These are phyloP conservation scores for Trinectes maculatus DNA, from an alignment of 2,113 vertebrate species.

Conservation along the genomic window DNA sequence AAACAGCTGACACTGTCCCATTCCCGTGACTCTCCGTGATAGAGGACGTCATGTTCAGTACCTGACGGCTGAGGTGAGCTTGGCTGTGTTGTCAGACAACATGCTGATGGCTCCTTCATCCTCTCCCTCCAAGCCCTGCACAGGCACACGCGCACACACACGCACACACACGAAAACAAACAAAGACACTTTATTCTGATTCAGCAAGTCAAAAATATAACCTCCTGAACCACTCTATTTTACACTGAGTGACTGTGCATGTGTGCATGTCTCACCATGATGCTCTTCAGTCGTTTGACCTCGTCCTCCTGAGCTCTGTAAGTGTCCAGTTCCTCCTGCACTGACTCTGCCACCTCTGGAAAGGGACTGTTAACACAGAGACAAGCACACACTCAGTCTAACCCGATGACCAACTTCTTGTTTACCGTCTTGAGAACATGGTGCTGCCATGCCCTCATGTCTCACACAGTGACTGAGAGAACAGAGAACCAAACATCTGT, in stretches of 20 bases:
- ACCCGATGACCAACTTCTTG: not conserved
- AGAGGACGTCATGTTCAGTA: constrained; percentile 46
- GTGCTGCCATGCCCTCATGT: too few relatives aligned
- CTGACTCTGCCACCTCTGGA: constrained; percentile 96
- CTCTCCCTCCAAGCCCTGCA: constrained; percentile 95
- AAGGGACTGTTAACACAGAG: constrained; percentile 86
- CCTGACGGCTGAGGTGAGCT: constrained; percentile 98
- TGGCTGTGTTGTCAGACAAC: constrained; percentile 98
- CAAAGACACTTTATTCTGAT: too few relatives aligned
- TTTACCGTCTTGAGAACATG: not conserved
- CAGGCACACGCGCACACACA: constrained; percentile 8
- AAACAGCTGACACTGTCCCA: too few relatives aligned
- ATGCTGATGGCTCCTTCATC: constrained; percentile 99
- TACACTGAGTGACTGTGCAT: constrained; percentile 3
- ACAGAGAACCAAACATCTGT: too few relatives aligned
- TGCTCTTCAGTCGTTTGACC: constrained; percentile 96
- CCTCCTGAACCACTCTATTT: too few relatives aligned
- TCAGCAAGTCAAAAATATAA: too few relatives aligned
- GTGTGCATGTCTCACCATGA: constrained; percentile 87
- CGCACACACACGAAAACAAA: not conserved
- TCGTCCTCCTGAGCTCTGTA: constrained; percentile 97
- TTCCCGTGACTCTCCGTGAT: too few relatives aligned
- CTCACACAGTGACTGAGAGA: too few relatives aligned
- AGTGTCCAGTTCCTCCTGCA: constrained; percentile 94
- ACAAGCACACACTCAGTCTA: not conserved